Percentiles rank a stretch among this genome's conserved stretches.
Evolutionary conservation across 1,140 invertebrate genomes (phyloP).

Genomic region (Brachionus rubens): DNA sequence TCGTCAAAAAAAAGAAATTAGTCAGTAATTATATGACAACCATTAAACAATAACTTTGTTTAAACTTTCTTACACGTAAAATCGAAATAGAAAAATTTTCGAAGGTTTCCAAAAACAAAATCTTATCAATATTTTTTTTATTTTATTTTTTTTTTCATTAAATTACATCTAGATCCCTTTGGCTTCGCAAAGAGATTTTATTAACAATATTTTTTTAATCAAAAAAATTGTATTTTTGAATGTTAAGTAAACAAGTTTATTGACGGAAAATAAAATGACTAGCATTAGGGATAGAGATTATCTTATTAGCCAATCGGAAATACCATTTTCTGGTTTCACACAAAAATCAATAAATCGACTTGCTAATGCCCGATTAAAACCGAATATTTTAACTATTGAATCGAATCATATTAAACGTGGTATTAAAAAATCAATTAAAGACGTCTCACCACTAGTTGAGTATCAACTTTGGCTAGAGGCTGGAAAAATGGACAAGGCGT

Average conservation of each 20-base stretch:
- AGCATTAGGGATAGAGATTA: background rate
- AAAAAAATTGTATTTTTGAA: no score
- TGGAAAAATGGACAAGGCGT: slow-evolving; percentile 54
- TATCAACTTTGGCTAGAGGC: slow-evolving; percentile 58
- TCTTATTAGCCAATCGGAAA: background rate
- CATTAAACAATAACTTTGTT: slow-evolving; percentile 1
- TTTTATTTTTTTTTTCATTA: background rate
- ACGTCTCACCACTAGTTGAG: slow-evolving; percentile 51
- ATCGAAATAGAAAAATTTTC: background rate
- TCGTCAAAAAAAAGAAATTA: background rate
- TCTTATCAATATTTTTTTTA: background rate
- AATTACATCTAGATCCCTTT: slow-evolving; percentile 22
- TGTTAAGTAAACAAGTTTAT: no score
- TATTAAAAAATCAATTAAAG: slow-evolving; percentile 49
- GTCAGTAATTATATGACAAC: slow-evolving; percentile 45
- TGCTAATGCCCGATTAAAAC: slow-evolving; percentile 50
- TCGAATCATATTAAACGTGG: slow-evolving; percentile 55
- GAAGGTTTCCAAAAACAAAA: slow-evolving; percentile 1
- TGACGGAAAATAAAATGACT: slow-evolving; percentile 18
- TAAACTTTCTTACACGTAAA: slow-evolving; percentile 23
- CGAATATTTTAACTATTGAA: slow-evolving; percentile 55
- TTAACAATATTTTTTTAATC: no score
- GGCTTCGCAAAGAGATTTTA: no score
- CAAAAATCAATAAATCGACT: slow-evolving; percentile 54
- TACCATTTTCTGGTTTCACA: slow-evolving; percentile 53